These are phyloP conservation scores for Bilobella aurantiaca DNA, from an alignment of 1,140 invertebrate genomes.

Conservation along the genomic window DNA sequence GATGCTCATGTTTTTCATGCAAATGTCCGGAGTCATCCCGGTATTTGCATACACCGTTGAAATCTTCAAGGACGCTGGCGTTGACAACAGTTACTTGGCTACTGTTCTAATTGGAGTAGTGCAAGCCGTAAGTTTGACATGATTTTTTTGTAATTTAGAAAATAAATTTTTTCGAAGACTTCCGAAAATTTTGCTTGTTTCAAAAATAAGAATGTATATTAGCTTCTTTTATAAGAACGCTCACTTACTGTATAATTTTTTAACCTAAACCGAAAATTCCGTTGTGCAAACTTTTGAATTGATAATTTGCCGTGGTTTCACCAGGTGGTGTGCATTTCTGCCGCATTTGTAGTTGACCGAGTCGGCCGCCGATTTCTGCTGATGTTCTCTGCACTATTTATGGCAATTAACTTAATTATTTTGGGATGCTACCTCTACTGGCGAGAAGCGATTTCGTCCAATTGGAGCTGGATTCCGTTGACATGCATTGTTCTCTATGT, in stretches of 20 bases:
- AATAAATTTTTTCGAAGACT: too few relatives aligned
- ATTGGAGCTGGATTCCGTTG: constrained; percentile 63
- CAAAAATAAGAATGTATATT: too few relatives aligned
- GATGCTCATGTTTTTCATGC: constrained; percentile 42
- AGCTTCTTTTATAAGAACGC: too few relatives aligned
- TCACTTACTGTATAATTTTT: too few relatives aligned
- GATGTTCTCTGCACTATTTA: constrained; percentile 35
- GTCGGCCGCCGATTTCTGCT: constrained; percentile 37
- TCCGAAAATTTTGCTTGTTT: too few relatives aligned
- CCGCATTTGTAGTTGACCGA: not conserved
- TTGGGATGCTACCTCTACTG: constrained; percentile 33
- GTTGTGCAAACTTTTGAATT: not conserved
- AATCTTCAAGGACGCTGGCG: constrained; percentile 52
- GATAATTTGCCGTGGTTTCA: not conserved
- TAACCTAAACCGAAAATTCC: not conserved
- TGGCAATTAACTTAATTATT: constrained; percentile 28
- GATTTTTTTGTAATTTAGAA: not conserved
- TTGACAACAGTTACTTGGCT: constrained; percentile 31
- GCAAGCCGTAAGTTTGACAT: not conserved
- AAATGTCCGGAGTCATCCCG: constrained; percentile 47
- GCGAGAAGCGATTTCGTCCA: not conserved
- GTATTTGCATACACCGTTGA: constrained; percentile 65
- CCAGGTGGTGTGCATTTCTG: not conserved
- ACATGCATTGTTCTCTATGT: constrained; percentile 52
- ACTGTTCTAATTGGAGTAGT: constrained; percentile 5